Evolutionary conservation across 2,113 vertebrate genomes (phyloP), one percentile per base, ranked within the genome.

Genomic region (Oreocharis arfaki): DNA sequence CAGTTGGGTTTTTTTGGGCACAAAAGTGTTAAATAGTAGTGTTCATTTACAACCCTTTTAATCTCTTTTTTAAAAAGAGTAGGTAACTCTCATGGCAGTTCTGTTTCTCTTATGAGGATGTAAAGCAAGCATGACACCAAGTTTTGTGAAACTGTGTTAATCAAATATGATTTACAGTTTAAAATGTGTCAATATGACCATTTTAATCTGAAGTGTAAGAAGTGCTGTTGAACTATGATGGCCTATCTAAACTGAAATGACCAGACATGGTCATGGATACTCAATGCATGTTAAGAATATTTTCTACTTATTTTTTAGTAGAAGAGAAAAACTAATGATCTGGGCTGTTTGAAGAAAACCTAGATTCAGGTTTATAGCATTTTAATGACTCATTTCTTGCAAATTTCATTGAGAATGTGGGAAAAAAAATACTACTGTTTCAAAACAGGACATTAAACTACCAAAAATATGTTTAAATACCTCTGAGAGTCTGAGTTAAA

Each of bases 391-490:
- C 13, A 13, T 60, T 78, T 87, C 33, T 89, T 93, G 64, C 50
- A 80, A 78, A 61, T 52, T 93, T 91, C 44, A 75, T 41, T 78
- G 59, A 92, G 61, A 82, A 60, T 35, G 23, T 78, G 47, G 8
- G 24, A 26, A 5, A 19, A 21, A 69, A 90, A 86, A 33, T 16
- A 26, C 27, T 37, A 16, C 69, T 83, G 75, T 90, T 93, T 77
- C 84, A 88, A 87, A 94, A 23, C 50, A 73, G 68, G 74, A 55
- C 71, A 75, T 67, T 52, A 70, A 93, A 71, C 56, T 69, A 82
- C 76, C 17, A 82, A 59, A 95, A 95, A 86, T 88, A 46, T 83
- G 86, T 84, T 89, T 64, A 95, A 94, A 93, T 93, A 74, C 84
- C 9, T 0, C 86, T 63, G 80, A 95, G 56, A 87, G 71, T 87